Evolutionary conservation across 2,888 invertebrate species (phyloP).

Genomic region (Drosophila borborema): DNA sequence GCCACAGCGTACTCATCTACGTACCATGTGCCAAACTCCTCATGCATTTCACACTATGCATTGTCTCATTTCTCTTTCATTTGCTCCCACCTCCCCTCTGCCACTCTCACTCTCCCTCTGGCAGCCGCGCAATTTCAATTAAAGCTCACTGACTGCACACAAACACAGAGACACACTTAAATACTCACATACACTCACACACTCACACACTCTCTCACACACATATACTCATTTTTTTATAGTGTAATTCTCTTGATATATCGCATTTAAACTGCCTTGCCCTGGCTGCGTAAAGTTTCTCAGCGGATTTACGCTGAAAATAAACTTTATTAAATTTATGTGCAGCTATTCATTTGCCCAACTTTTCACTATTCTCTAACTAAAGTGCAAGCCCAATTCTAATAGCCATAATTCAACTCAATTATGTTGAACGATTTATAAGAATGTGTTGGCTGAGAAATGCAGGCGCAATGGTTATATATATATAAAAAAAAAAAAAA

Average conservation of each 20-base stretch:
- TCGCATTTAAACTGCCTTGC: constrained; percentile 64
- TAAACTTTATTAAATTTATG: constrained; percentile 50
- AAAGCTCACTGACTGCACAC: constrained; percentile 63
- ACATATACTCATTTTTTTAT: constrained; percentile 23
- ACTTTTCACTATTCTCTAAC: constrained; percentile 26
- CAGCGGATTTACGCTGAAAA: constrained; percentile 33
- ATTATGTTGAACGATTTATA: neutral
- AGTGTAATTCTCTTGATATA: constrained; percentile 57
- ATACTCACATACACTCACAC: constrained; percentile 11
- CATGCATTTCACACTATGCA: constrained; percentile 19
- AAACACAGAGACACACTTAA: constrained; percentile 4
- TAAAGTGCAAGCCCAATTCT: constrained; percentile 19
- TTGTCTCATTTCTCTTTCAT: constrained; percentile 1
- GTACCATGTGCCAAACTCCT: constrained; percentile 56
- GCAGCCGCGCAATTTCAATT: constrained; percentile 71
- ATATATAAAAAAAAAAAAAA: too few species aligned
- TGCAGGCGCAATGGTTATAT: too few species aligned
- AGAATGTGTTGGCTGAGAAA: neutral
- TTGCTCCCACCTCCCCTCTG: constrained; percentile 12
- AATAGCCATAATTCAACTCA: constrained; percentile 2
- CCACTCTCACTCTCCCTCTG: constrained; percentile 18
- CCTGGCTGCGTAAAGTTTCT: constrained; percentile 34
- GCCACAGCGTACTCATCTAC: constrained; percentile 49
- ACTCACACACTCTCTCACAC: constrained; percentile 13
- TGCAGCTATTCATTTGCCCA: constrained; percentile 11